Evolutionary conservation across 2,888 invertebrate species (phyloP), one percentile per base, ranked within the genome.

Genomic region (Chaitophorus viminalis): DNA sequence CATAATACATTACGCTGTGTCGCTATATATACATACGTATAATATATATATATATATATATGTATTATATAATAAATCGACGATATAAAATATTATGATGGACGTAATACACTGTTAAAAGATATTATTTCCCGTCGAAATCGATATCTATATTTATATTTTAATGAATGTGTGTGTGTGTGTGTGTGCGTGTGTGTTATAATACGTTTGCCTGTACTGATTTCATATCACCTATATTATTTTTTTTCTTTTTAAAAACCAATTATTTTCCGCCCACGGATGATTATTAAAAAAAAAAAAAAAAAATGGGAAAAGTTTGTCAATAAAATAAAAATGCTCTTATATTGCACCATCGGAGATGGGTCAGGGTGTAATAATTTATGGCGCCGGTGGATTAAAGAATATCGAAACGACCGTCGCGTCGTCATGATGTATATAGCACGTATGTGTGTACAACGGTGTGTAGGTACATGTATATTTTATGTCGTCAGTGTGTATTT

Each of bases 181-280:
- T 11, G 46, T 14, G 14, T 11, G 14, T 3, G 46, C 46, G 14
- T 3, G 2, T 3, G 14, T 14, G 9, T 46, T 46, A 46, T 46
- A 14, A 46, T 14, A 46, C 46, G 46, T 14, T 46, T 3, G 14
- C 11, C 46, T 11, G 46, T 46, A 14, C 11, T 46, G 11, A 46
- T 11, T 46, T 46, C 14, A 1, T 46, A 46, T 46, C 46, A 3
- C 46, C 46, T 14, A 46, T 11, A 14, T 5, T 60, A 5, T 54
- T 75, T n/a, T 33, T n/a, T 46, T 11, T 25, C 31, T 36, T 74
- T 75, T 18, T 6, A 29, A 60, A 82, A 74, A 54, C n/a, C 82
- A 74, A 82, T 74, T 82, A 74, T 82, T 82, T 82, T 54, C 11
- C 33, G 72, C 29, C n/a, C 8, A 36, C 52, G 8, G 5, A 18